Evolutionary conservation across 2,113 vertebrate genomes (phyloP).

Genomic region (Podarcis cretensis): DNA sequence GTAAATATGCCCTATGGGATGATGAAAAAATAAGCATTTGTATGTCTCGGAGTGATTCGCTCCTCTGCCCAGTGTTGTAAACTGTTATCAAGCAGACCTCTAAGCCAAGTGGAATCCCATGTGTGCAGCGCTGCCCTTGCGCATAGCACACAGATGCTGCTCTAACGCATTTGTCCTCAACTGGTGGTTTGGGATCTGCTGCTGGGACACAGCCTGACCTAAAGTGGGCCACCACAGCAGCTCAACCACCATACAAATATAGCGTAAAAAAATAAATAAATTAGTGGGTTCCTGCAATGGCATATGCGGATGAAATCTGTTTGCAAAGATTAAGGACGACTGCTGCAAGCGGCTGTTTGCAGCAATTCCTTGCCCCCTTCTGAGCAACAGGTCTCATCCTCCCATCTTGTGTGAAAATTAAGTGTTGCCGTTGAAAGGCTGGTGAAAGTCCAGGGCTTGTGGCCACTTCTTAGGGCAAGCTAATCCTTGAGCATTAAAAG

Average conservation of each 20-base stretch:
- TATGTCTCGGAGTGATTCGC: slow-evolving; percentile 31
- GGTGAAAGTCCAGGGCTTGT: neutral
- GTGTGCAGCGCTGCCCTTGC: too few species aligned
- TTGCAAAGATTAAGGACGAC: too few species aligned
- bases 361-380: neutral
- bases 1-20: slow-evolving; percentile 62
- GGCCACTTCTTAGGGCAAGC: neutral
- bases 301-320: too few species aligned
- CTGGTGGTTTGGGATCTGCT: too few species aligned
- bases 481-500: neutral
- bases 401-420: neutral
- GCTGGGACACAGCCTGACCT: too few species aligned
- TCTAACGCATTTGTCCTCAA: too few species aligned
- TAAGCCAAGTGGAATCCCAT: neutral
- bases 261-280: too few species aligned
- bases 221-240: too few species aligned
- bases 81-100: neutral
- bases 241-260: too few species aligned
- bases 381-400: neutral
- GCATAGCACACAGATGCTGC: neutral
- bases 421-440: too few species aligned
- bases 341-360: neutral
- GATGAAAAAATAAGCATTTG: slow-evolving; percentile 58
- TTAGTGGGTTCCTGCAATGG: too few species aligned
- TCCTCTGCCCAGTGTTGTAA: neutral